Conservation (phyloP, 2,888 invertebrate genomes). For the Brenthis hecate region DNA sequence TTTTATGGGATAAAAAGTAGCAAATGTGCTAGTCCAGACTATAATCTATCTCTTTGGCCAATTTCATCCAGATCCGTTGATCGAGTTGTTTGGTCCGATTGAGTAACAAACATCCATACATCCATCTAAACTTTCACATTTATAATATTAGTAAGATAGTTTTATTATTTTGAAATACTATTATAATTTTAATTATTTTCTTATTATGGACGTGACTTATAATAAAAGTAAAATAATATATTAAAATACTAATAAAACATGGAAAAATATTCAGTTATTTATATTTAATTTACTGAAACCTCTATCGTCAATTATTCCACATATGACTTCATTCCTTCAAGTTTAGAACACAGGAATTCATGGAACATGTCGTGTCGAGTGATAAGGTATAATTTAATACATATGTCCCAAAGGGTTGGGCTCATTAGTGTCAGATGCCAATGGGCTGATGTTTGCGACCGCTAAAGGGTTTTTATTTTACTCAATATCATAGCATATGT, state of each 20-base stretch:
- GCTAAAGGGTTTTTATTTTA: constrained; percentile 30
- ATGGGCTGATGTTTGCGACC: constrained; percentile 44
- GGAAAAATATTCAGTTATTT: constrained; percentile 1
- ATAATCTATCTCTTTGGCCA: no score
- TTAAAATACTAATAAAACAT: constrained; percentile 1
- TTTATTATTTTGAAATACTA: background rate
- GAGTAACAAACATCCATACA: no score
- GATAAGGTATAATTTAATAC: constrained; percentile 72
- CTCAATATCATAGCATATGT: constrained; percentile 28
- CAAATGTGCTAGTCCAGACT: no score
- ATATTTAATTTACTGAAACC: constrained; percentile 9
- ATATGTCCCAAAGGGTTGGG: constrained; percentile 71
- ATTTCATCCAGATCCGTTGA: no score
- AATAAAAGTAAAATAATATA: constrained; percentile 10
- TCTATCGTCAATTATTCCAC: constrained; percentile 18
- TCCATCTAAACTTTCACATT: no score
- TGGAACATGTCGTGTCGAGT: constrained; percentile 46
- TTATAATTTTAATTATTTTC: background rate
- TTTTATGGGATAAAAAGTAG: no score
- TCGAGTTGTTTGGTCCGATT: no score
- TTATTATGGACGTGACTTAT: background rate
- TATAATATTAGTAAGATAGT: no score
- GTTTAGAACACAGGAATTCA: constrained; percentile 17
- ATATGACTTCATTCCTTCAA: constrained; percentile 22
- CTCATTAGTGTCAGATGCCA: constrained; percentile 71